These are phyloP conservation scores for Thera obeliscata DNA, from an alignment of 2,888 invertebrate species.

Conservation along the genomic window DNA sequence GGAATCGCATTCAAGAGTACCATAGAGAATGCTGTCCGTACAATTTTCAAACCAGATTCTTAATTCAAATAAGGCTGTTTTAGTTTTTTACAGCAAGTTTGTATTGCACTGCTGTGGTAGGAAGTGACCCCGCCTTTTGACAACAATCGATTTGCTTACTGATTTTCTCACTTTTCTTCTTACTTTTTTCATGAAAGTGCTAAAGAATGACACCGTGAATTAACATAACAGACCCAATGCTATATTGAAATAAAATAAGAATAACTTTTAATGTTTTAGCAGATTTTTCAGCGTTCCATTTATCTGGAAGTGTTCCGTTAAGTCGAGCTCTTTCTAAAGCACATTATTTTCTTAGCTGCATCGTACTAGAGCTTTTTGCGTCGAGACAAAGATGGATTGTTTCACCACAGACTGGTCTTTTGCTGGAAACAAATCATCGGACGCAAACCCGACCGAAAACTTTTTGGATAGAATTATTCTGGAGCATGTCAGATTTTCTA, in stretches of 20 bases:
- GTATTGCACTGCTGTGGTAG: too few species aligned
- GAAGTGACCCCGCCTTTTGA: too few species aligned
- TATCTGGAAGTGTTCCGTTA: background rate
- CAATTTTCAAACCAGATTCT: slow-evolving; percentile 31
- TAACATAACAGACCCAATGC: too few species aligned
- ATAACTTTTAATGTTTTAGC: background rate
- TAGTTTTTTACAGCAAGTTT: background rate
- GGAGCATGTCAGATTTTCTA: too few species aligned
- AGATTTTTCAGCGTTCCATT: slow-evolving; percentile 2
- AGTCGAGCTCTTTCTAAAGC: slow-evolving; percentile 1
- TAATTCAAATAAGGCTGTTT: background rate
- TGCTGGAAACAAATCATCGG: background rate
- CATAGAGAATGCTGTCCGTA: slow-evolving; percentile 24
- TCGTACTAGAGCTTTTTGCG: slow-evolving; percentile 4
- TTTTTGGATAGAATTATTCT: background rate
- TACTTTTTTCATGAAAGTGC: too few species aligned
- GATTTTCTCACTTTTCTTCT: too few species aligned
- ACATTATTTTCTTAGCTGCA: background rate
- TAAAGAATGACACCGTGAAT: too few species aligned
- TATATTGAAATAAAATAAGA: too few species aligned
- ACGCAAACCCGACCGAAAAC: background rate
- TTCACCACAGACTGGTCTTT: background rate
- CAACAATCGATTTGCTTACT: too few species aligned
- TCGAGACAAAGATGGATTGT: slow-evolving; percentile 5
- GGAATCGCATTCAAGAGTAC: slow-evolving; percentile 19